Base-by-base conservation (phyloP, 2,113 vertebrate species). In the Camelus bactrianus region DNA sequence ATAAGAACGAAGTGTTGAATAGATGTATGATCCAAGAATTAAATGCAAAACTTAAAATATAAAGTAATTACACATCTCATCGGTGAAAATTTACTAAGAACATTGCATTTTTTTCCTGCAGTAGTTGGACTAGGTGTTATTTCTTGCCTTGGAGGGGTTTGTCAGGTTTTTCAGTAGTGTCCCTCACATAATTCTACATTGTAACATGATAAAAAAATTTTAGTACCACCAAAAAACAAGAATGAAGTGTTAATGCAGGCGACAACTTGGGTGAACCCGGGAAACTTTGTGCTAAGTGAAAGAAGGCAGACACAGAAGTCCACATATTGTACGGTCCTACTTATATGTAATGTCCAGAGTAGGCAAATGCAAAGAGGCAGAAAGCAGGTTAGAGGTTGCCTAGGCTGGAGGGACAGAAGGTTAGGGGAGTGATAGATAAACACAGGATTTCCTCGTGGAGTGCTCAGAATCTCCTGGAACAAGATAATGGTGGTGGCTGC, bases 11-110 rank as follows among this genome's bases (percentile, higher is more conserved):
- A 32, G 38, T 58, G 17, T n/a, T 28, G 38, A 96, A 42, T 28
- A 91, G 76, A 93, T 60, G 62, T 97, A 76, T 89, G 67, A 98
- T 95, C 84, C 90, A 96, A 38, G 82, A 95, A 97, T 82, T 0
- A 95, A 87, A 76, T 95, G 76, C 93, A 98, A 98, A 98, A 98
- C 98, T 97, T 97, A 98, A 82, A 95, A 90, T 89, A 90, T 42
- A 94, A 98, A 97, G 69, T 91, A 96, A n/a, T 69, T 97, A 93
- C 52, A 69, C 79, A 50, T 83, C 84, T 95, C 77, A n/a, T 30
- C 97, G 96, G 64, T 97, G 97, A 96, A 73, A 73, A 97, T 90
- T 82, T 97, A 92, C 81, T 97, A 96, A 97, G 96, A 82, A 54
- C 54, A 60, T 89, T 94, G 5, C 1, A 85, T 87, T 93, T 60